Evolutionary conservation across 2,797 vertebrate species (phyloP).

Genomic region (Micropoecilia bifurca): DNA sequence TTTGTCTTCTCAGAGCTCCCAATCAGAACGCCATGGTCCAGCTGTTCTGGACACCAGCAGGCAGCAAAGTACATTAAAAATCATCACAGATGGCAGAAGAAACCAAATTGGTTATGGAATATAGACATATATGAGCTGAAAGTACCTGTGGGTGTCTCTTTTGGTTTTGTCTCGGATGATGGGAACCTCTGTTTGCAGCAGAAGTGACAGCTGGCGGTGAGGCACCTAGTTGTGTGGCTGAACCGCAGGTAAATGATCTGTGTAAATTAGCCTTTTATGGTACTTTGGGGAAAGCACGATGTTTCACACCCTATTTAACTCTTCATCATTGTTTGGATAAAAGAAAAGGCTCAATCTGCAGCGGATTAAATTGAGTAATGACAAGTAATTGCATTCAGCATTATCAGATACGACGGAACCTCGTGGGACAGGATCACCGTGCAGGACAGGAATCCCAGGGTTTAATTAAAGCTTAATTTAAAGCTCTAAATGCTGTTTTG

Average conservation of each 20-base stretch:
- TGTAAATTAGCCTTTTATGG: slow-evolving; percentile 76
- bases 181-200: slow-evolving; percentile 31
- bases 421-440: neutral
- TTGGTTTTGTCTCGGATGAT: neutral
- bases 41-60: neutral
- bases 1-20: slow-evolving; percentile 32
- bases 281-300: slow-evolving; percentile 60
- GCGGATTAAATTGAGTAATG: slow-evolving; percentile 45
- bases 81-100: neutral
- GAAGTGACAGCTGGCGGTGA: slow-evolving; percentile 59
- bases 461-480: neutral
- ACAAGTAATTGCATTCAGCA: slow-evolving; percentile 17
- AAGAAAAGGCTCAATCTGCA: slow-evolving; percentile 49
- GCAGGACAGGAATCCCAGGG: neutral
- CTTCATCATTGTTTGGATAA: slow-evolving; percentile 60
- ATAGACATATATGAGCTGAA: neutral
- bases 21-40: neutral
- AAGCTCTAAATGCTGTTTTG: neutral
- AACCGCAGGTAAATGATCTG: slow-evolving; percentile 72
- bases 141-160: neutral
- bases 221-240: slow-evolving; percentile 42
- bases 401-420: neutral
- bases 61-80: neutral
- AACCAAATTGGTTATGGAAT: neutral
- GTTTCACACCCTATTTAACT: slow-evolving; percentile 78